These are phyloP conservation scores for Smittia aterrima DNA, from an alignment of 2,888 invertebrate genomes.

Conservation along the genomic window DNA sequence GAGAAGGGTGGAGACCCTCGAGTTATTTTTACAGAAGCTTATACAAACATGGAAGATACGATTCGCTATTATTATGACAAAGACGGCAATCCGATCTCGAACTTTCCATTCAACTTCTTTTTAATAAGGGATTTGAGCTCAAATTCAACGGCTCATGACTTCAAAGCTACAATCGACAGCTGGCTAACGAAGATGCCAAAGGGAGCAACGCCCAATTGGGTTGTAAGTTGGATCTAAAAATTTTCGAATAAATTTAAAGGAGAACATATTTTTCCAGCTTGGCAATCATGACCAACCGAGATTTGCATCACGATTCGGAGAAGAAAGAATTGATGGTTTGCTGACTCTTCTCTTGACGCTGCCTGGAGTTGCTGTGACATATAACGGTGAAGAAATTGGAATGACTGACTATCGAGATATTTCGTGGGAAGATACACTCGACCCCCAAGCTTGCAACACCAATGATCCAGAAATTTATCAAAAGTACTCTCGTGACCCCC, in stretches of 20 bases:
- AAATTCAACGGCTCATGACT: slow-evolving; percentile 57
- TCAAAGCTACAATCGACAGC: slow-evolving; percentile 58
- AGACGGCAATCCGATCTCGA: slow-evolving; percentile 52
- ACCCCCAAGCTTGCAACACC: slow-evolving; percentile 51
- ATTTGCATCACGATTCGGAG: slow-evolving; percentile 67
- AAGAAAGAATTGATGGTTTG: slow-evolving; percentile 70
- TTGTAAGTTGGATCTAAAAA: slow-evolving; percentile 56
- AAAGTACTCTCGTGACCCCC: slow-evolving; percentile 65
- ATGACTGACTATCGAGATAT: slow-evolving; percentile 56
- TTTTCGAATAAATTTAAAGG: neutral
- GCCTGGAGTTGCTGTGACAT: slow-evolving; percentile 82
- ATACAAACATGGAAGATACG: slow-evolving; percentile 55
- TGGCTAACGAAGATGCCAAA: slow-evolving; percentile 60
- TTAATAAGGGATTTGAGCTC: slow-evolving; percentile 59
- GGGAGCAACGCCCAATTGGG: slow-evolving; percentile 64
- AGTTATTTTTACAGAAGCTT: slow-evolving; percentile 59
- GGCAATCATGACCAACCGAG: slow-evolving; percentile 77
- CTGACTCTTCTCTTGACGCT: slow-evolving; percentile 78
- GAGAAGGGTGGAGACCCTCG: slow-evolving; percentile 47
- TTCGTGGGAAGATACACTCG: slow-evolving; percentile 52
- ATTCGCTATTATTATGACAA: slow-evolving; percentile 60
- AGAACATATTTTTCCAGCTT: slow-evolving; percentile 51
- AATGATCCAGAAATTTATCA: slow-evolving; percentile 25
- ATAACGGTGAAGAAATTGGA: slow-evolving; percentile 77
- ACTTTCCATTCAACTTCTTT: slow-evolving; percentile 71